Percentiles rank a stretch among this genome's conserved stretches.
Evolutionary conservation across 2,888 invertebrate species (phyloP).

Genomic region (Polymixis lichenea): DNA sequence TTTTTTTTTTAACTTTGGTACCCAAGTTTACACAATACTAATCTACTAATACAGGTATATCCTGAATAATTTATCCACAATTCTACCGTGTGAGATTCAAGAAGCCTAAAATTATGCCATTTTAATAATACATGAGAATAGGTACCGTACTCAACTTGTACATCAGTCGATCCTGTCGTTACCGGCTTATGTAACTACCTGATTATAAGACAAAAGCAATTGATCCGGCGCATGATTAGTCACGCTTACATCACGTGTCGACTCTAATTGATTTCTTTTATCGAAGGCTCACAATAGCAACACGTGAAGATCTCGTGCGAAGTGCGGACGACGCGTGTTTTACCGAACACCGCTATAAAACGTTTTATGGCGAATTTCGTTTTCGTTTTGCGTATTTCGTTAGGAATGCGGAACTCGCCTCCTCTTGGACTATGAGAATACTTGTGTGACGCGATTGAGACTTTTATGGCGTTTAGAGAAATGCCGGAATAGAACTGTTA

Average conservation of each 20-base stretch:
- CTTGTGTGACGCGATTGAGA: background rate
- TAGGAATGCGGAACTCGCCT: slow-evolving; percentile 3
- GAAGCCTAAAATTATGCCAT: background rate
- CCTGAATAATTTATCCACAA: slow-evolving; percentile 3
- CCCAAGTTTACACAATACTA: background rate
- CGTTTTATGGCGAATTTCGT: slow-evolving; percentile 21
- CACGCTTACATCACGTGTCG: slow-evolving; percentile 6
- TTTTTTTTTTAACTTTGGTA: background rate
- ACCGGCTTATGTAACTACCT: slow-evolving; percentile 4
- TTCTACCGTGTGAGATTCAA: background rate
- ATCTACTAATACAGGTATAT: background rate
- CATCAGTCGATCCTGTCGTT: slow-evolving; percentile 7
- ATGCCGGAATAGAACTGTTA: background rate
- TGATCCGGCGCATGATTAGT: background rate
- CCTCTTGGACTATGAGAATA: background rate
- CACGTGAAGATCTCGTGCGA: background rate
- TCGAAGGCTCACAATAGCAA: background rate
- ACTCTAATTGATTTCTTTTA: slow-evolving; percentile 35
- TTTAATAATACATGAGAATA: background rate
- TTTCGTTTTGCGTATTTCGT: slow-evolving; percentile 18
- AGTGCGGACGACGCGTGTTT: slow-evolving; percentile 11
- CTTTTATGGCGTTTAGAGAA: background rate
- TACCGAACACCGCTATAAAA: slow-evolving; percentile 48
- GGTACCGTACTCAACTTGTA: background rate
- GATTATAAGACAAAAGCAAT: background rate